phyloP scores from a whole-genome alignment of 1,140 invertebrate genomes.

The Aphelenchoides besseyi region DNA sequence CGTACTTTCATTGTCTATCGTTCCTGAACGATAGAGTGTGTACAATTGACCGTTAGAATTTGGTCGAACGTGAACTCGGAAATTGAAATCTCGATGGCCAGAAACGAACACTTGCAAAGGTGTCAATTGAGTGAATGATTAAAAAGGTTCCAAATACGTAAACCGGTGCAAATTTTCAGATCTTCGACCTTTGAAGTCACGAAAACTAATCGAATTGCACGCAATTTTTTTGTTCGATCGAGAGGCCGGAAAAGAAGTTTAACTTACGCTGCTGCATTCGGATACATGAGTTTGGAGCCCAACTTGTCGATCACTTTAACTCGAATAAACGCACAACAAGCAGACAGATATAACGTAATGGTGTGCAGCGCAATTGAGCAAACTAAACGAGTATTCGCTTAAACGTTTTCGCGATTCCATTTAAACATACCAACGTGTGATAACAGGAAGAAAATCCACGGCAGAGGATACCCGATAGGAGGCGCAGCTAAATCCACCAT shows the following conservation, averaged over 20 bases:
- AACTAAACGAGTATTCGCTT: too few relatives aligned
- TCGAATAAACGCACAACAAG: slow-evolving; percentile 50
- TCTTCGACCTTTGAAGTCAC: neutral
- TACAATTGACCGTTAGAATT: too few relatives aligned
- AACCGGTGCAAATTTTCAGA: too few relatives aligned
- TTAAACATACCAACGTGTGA: too few relatives aligned
- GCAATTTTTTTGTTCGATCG: neutral
- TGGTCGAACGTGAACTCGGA: too few relatives aligned
- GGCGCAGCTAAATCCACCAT: slow-evolving; percentile 41
- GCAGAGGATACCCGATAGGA: slow-evolving; percentile 44
- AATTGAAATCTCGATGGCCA: too few relatives aligned
- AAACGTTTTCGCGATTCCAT: too few relatives aligned
- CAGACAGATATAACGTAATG: slow-evolving; percentile 50
- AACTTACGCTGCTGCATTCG: slow-evolving; percentile 44
- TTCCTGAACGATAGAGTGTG: too few relatives aligned
- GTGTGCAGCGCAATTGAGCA: slow-evolving; percentile 50
- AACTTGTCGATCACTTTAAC: slow-evolving; percentile 51
- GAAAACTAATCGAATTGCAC: neutral
- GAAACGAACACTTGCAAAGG: too few relatives aligned
- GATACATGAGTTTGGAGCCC: slow-evolving; percentile 50
- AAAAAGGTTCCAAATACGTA: too few relatives aligned
- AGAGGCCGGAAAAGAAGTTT: neutral
- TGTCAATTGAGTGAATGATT: too few relatives aligned
- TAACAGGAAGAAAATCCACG: slow-evolving; percentile 45
- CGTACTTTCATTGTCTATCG: too few relatives aligned